phyloP scores from a whole-genome alignment of 1,140 invertebrate genomes.

The Lepidotrigona ventralis region DNA sequence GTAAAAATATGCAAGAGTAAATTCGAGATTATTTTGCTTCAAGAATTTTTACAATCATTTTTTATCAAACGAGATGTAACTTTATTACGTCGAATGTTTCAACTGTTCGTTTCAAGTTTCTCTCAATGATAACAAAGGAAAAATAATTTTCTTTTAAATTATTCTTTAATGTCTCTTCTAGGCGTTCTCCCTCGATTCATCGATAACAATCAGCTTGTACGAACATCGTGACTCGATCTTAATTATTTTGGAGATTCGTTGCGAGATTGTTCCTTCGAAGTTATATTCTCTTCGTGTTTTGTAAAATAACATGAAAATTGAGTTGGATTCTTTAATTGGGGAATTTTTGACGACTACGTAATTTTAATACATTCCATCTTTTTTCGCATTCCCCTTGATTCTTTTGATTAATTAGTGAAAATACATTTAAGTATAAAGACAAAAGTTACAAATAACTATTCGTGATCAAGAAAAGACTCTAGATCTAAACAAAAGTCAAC shows the following conservation, averaged over 20 bases:
- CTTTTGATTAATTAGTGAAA: background rate
- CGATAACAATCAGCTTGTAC: background rate
- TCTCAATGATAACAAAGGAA: background rate
- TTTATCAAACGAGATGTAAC: too few relatives aligned
- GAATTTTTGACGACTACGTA: background rate
- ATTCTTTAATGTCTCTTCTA: background rate
- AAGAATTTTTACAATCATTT: too few relatives aligned
- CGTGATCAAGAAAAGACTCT: too few relatives aligned
- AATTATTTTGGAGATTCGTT: too few relatives aligned
- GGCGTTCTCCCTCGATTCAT: background rate
- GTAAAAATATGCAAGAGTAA: background rate
- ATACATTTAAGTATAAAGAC: too few relatives aligned
- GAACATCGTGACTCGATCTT: background rate
- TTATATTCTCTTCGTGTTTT: background rate
- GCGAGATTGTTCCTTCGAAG: background rate
- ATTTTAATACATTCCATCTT: background rate
- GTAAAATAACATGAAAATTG: background rate
- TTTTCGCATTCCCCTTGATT: background rate
- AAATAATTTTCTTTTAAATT: background rate
- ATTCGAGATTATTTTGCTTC: background rate
- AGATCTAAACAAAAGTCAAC: too few relatives aligned
- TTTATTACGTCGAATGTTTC: background rate
- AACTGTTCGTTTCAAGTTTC: background rate
- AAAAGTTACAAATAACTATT: too few relatives aligned
- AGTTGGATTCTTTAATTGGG: background rate